Evolutionary conservation across 2,888 invertebrate genomes (phyloP).

Genomic region (Germaria angustata): DNA sequence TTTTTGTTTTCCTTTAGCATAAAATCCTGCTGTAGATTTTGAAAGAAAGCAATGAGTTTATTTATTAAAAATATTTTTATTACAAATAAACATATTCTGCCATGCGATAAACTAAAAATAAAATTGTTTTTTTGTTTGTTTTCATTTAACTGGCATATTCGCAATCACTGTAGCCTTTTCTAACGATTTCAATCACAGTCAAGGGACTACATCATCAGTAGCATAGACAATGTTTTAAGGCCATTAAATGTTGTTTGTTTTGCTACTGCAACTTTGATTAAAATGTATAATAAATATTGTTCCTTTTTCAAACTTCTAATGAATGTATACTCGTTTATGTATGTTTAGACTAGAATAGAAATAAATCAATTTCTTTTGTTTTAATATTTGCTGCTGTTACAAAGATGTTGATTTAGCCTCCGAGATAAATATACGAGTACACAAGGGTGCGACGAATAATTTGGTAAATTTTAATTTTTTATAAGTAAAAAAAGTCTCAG

Average conservation of each 20-base stretch:
- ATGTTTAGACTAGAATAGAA: background rate
- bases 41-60: background rate
- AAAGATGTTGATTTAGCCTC: background rate
- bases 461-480: background rate
- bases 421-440: background rate
- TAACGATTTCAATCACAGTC: background rate
- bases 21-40: background rate
- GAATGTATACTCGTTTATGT: background rate
- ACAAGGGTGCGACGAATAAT: background rate
- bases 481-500: too few species aligned
- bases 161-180: background rate
- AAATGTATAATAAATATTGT: conserved; percentile 5
- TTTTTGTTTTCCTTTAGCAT: background rate
- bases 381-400: background rate
- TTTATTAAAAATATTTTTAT: conserved; percentile 4
- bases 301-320: background rate
- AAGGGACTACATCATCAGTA: background rate
- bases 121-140: background rate
- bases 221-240: background rate
- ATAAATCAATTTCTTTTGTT: conserved; percentile 10
- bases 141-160: background rate
- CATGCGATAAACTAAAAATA: conserved; percentile 40
- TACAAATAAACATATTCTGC: conserved; percentile 29
- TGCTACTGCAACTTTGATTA: background rate
- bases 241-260: background rate